Evolutionary conservation across 2,113 vertebrate genomes (phyloP).

Genomic region (Cepphus grylle): DNA sequence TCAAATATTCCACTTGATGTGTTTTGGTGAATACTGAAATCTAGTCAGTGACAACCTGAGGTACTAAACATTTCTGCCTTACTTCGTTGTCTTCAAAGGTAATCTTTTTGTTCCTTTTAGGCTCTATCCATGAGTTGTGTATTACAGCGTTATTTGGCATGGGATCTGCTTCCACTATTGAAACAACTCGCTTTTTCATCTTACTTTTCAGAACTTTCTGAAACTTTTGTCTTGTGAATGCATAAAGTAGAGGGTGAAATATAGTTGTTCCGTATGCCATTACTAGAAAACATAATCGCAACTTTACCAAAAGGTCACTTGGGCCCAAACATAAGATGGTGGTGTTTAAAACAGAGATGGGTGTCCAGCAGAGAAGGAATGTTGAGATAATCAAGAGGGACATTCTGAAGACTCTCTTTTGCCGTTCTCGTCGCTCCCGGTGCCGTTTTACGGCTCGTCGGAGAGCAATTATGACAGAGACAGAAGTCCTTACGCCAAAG

Average conservation of each 20-base stretch:
- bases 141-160: conserved; percentile 94
- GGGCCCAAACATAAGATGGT: conserved; percentile 92
- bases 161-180: conserved; percentile 95
- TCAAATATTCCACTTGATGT: conserved; percentile 4
- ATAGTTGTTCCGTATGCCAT: conserved; percentile 99
- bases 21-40: conserved; percentile 68
- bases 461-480: conserved; percentile 96
- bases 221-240: conserved; percentile 98
- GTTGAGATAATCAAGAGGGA: conserved; percentile 97
- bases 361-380: conserved; percentile 98
- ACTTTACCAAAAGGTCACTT: conserved; percentile 90
- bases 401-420: conserved; percentile 96
- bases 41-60: conserved; percentile 83
- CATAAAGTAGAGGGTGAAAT: conserved; percentile 95
- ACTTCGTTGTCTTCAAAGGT: conserved; percentile 90
- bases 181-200: conserved; percentile 99
- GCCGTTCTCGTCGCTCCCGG: conserved; percentile 92
- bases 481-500: conserved; percentile 94
- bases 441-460: conserved; percentile 94
- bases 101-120: conserved; percentile 94
- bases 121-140: conserved; percentile 98
- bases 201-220: conserved; percentile 98
- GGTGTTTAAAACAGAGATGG: conserved; percentile 96
- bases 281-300: conserved; percentile 95
- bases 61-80: conserved; percentile 89